A percentile compares a stretch with the other conserved stretches of the same genome.
These are phyloP conservation scores for Mus minutoides DNA, from an alignment of 2,797 vertebrate species.

Conservation along the genomic window DNA sequence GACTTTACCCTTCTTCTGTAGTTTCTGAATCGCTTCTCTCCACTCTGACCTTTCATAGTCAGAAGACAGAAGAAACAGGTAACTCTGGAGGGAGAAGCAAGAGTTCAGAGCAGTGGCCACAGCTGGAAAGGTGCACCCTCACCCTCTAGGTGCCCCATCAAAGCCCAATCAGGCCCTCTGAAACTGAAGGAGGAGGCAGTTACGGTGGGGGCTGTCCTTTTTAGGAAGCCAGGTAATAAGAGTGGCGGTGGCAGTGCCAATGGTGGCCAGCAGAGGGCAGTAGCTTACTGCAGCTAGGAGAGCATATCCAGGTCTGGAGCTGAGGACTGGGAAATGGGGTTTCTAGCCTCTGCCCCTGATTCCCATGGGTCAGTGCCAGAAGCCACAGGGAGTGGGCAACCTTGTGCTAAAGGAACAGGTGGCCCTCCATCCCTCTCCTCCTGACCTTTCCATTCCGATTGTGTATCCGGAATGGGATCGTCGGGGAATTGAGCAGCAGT, in stretches of 20 bases:
- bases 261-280: constrained; percentile 34
- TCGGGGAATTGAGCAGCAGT: constrained; percentile 95
- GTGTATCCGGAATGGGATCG: constrained; percentile 98
- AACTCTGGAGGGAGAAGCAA: constrained; percentile 89
- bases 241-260: not conserved
- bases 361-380: not conserved
- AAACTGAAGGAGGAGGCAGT: not conserved
- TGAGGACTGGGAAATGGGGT: not conserved
- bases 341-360: not conserved
- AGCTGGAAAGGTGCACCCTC: not conserved
- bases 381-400: not conserved
- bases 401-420: not conserved
- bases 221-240: not conserved
- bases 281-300: not conserved
- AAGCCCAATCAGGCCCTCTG: not conserved
- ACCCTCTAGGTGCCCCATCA: not conserved
- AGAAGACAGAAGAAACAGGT: constrained; percentile 95
- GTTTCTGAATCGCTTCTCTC: constrained; percentile 97
- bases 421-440: not conserved
- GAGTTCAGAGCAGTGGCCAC: not conserved
- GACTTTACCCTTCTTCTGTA: constrained; percentile 95
- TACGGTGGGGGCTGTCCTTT: not conserved
- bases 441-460: constrained; percentile 97
- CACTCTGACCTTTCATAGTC: constrained; percentile 98
- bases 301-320: not conserved